A percentile compares a stretch with the other conserved stretches of the same genome.
Conservation (phyloP, 2,888 invertebrate species). For the Heteropelma amictum region DNA sequence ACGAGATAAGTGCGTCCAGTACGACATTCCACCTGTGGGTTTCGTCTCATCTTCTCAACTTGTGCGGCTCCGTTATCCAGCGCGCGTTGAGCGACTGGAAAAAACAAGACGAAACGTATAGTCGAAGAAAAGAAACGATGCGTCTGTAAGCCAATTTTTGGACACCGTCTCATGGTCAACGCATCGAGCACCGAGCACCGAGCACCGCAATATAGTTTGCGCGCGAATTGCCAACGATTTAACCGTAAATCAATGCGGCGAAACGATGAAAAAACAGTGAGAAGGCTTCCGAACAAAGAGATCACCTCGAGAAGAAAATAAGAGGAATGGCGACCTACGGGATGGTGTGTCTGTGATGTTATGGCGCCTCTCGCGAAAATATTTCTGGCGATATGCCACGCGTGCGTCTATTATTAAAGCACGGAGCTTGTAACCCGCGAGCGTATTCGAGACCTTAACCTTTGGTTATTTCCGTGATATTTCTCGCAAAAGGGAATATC, state of each 20-base stretch:
- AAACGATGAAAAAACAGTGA: neutral
- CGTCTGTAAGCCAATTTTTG: too few relatives aligned
- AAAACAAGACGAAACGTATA: too few relatives aligned
- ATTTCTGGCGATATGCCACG: conserved; percentile 61
- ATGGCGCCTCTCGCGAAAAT: conserved; percentile 60
- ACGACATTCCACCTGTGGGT: conserved; percentile 19
- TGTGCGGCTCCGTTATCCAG: neutral
- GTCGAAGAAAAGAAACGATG: neutral
- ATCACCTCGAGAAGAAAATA: neutral
- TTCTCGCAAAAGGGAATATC: conserved; percentile 3
- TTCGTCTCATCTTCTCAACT: conserved; percentile 15
- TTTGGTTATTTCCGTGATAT: conserved; percentile 43
- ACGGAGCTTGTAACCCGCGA: conserved; percentile 47
- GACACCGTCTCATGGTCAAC: too few relatives aligned
- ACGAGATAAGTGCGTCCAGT: conserved; percentile 40
- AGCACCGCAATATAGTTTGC: too few relatives aligned
- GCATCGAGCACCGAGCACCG: too few relatives aligned
- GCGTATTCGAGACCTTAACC: conserved; percentile 65
- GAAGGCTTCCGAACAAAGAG: conserved; percentile 45
- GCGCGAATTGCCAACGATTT: too few relatives aligned
- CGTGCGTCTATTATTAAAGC: conserved; percentile 61
- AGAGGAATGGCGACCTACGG: conserved; percentile 25
- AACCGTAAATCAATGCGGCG: neutral
- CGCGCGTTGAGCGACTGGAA: too few relatives aligned
- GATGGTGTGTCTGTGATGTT: conserved; percentile 61